A percentile compares a stretch with the other conserved stretches of the same genome.
Conservation (phyloP, 2,797 vertebrate genomes). For the Enteromius trimaculatus region DNA sequence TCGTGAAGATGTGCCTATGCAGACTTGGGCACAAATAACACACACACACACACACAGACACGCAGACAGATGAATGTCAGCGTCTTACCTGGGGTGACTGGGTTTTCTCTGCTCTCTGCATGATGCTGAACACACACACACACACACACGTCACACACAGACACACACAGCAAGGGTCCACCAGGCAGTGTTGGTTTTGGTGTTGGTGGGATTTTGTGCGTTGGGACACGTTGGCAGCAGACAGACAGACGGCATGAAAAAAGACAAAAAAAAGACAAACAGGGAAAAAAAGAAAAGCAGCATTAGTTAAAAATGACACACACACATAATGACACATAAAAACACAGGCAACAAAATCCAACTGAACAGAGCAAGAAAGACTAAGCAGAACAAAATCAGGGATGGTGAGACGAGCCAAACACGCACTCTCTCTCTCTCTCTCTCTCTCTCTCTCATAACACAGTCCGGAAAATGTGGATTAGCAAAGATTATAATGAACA, state of each 20-base stretch:
- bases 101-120: constrained; percentile 90
- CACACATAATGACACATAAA: constrained; percentile 49
- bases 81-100: constrained; percentile 89
- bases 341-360: constrained; percentile 28
- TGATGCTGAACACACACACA: constrained; percentile 76
- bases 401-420: not conserved
- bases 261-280: constrained; percentile 62
- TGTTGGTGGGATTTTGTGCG: constrained; percentile 71
- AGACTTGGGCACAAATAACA: not conserved
- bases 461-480: constrained; percentile 19
- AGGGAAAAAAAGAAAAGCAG: constrained; percentile 34
- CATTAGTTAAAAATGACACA: constrained; percentile 50
- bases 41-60: constrained; percentile 31
- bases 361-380: not conserved
- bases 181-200: constrained; percentile 66
- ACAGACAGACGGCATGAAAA: constrained; percentile 67
- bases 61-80: constrained; percentile 61
- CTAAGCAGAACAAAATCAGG: constrained; percentile 1
- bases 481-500: constrained; percentile 43
- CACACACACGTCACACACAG: constrained; percentile 13
- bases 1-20: not conserved
- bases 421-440: not conserved
- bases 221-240: constrained; percentile 65
- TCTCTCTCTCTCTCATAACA: not conserved
- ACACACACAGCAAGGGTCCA: constrained; percentile 53